Evolutionary conservation across 1,140 invertebrate genomes (phyloP).

Genomic region (Brachionus koreanus): DNA sequence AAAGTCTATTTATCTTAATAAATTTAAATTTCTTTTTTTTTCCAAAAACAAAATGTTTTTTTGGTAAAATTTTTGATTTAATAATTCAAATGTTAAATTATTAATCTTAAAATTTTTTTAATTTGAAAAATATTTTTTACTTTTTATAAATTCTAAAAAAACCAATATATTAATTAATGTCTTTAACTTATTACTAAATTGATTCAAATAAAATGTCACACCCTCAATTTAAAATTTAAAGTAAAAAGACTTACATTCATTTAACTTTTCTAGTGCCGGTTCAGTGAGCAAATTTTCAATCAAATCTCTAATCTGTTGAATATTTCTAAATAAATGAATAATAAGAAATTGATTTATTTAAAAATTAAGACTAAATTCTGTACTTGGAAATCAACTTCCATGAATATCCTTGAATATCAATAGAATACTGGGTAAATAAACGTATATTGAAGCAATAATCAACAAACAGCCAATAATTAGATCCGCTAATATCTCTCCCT

Average conservation of each 20-base stretch:
- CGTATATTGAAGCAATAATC: neutral
- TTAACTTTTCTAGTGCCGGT: neutral
- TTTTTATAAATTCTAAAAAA: too few species aligned
- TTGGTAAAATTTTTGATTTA: too few species aligned
- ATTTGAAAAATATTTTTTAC: too few species aligned
- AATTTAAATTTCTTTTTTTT: too few species aligned
- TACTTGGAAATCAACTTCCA: conserved; percentile 21
- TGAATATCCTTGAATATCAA: neutral
- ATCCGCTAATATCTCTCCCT: neutral
- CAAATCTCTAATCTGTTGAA: neutral
- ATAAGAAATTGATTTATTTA: neutral
- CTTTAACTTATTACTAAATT: too few species aligned
- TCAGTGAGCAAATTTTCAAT: conserved; percentile 3
- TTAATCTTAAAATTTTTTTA: too few species aligned
- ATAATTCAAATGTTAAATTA: too few species aligned
- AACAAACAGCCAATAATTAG: neutral
- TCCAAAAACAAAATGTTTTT: neutral
- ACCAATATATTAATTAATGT: too few species aligned
- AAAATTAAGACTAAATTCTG: neutral
- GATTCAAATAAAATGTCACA: too few species aligned
- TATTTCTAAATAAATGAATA: conserved; percentile 4
- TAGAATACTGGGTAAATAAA: neutral
- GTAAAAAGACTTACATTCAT: too few species aligned
- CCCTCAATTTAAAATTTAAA: too few species aligned
- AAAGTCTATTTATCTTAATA: too few species aligned